Evolutionary conservation across 2,113 vertebrate genomes (phyloP), one percentile per base, ranked within the genome.

Genomic region (Symphodus melops): DNA sequence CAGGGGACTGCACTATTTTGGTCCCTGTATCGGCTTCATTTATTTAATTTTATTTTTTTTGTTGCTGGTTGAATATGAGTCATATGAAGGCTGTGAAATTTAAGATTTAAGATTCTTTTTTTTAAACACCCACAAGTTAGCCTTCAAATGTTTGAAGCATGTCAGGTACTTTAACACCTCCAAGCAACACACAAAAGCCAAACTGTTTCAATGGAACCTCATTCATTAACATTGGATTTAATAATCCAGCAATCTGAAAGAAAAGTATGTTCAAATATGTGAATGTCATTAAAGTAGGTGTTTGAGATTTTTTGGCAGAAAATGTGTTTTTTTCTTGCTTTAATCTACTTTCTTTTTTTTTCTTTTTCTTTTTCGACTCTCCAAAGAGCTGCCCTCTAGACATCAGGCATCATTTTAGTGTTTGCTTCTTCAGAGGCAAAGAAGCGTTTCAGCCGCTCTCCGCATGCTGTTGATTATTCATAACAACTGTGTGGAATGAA

Each of bases 401-500:
- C 77, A 75, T 54, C 77, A 75, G 75, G 75, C 55, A 72, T 71
- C 10, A 63, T 77, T 77, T 59, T 51, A 60, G 62, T 85, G 67
- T 90, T 90, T 86, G 82, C 75, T 68, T 79, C 79, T 89, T 85
- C 75, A 82, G 75, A 85, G 62, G 73, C 62, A 55, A 53, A 68
- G 73, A 44, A 51, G 79, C 67, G 13, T 83, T 80, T 85, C 68
- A 83, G 58, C 57, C 3, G 39, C 79, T 79, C 44, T 58, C 14
- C 19, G 52, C 79, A 61, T 4, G 41, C 65, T 86, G 82, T 91
- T 81, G 82, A 89, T 90, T 86, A 88, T 88, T 91, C 79, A 91
- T 77, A 85, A 85, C 70, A 65, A 80, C 57, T 73, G 49, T 16
- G 66, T 59, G 65, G 57, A 82, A 72, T 28, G 37, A 76, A 73